phyloP scores from a whole-genome alignment of 2,888 invertebrate genomes.

The Philereme vetulata region DNA sequence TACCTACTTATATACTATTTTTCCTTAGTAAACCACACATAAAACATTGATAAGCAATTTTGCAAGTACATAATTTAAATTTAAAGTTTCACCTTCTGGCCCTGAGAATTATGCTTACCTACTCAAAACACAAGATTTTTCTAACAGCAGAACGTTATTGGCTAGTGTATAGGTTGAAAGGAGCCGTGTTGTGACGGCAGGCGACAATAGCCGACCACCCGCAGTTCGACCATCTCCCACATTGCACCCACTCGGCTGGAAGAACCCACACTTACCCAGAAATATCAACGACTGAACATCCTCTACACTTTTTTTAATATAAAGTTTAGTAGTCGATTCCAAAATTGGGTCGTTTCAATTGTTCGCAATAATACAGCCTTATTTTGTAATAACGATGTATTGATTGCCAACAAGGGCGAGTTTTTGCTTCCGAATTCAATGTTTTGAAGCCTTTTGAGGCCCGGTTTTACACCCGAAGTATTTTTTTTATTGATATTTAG shows the following conservation, averaged over 20 bases:
- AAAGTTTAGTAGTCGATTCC: constrained; percentile 57
- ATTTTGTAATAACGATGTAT: constrained; percentile 53
- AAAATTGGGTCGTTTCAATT: constrained; percentile 68
- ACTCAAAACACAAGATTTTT: background rate
- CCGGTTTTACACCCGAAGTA: constrained; percentile 49
- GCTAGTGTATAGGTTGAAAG: constrained; percentile 33
- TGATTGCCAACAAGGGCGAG: constrained; percentile 47
- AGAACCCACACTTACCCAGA: constrained; percentile 56
- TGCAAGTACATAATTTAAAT: no score
- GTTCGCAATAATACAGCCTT: constrained; percentile 59
- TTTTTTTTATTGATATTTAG: constrained; percentile 26
- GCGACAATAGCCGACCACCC: constrained; percentile 73
- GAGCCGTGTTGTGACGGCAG: constrained; percentile 64
- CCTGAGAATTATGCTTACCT: background rate
- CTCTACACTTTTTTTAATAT: constrained; percentile 34
- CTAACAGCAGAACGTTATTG: constrained; percentile 6
- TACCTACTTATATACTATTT: no score
- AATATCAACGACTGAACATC: constrained; percentile 62
- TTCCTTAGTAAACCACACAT: no score
- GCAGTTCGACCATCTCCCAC: constrained; percentile 53
- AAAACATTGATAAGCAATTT: no score
- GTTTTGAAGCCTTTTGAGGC: constrained; percentile 53
- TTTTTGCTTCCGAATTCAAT: constrained; percentile 51
- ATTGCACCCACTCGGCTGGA: constrained; percentile 68
- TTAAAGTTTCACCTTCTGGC: no score